Evolutionary conservation across 2,888 invertebrate species (phyloP), one percentile per base, ranked within the genome.

Genomic region (Priapulus caudatus): DNA sequence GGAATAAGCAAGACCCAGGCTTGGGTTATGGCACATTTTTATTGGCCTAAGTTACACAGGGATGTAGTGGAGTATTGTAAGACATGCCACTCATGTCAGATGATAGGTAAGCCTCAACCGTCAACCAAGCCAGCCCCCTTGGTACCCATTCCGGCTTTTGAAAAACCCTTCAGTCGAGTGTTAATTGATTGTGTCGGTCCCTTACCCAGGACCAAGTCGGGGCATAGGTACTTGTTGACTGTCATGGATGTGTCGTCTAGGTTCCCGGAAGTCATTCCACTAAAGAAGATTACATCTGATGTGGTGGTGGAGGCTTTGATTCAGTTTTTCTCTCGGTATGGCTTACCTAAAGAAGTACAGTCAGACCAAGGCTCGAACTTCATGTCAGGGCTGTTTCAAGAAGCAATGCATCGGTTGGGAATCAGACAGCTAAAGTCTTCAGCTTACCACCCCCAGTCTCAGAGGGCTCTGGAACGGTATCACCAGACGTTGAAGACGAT

Each of bases 221-320:
- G 56, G 15, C 50, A 56, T 51, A 44, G 56, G 23, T 58, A 54
- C 24, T 44, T 58, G 18, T 47, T 56, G n/a, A 58, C 54, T n/a
- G n/a, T 56, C 23, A 54, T 56, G 53, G 54, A 53, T 56, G 48
- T 46, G 15, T 45, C 53, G 4, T 57, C 57, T 5, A 23, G 50
- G 2, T 62, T 59, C 47, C 57, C 55, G 21, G 58, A 59, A 50
- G 59, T 59, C 21, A 52, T 61, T 45, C 61, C 60, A 16, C 50
- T 60, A 16, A 58, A 58, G 48, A 55, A 57, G 51, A 59, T 56
- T 10, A 58, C 54, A 43, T 24, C 57, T 18, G 52, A 45, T 23
- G 48, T 48, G 1, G 53, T 61, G n/a, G 33, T 33, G 10, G 33
- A 33, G 10, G 33, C 33, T n/a, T 33, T 33, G 33, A 10, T 33